phyloP scores from a whole-genome alignment of 1,140 invertebrate species.

The Helicorthomorpha holstii region DNA sequence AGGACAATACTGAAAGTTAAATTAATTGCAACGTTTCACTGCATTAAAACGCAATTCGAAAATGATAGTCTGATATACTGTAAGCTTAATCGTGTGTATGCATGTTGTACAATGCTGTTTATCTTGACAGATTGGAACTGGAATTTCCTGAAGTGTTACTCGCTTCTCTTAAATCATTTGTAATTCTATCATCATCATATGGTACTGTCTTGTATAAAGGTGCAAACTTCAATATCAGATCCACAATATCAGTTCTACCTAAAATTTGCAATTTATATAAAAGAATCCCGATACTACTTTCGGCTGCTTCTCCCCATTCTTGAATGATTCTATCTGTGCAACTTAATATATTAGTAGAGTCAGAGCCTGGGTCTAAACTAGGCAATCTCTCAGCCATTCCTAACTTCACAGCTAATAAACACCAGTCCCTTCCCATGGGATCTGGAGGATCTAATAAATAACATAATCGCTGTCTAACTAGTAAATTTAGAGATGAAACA shows the following conservation, averaged over 20 bases:
- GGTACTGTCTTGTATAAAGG: slow-evolving; percentile 27
- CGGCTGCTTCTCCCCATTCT: slow-evolving; percentile 28
- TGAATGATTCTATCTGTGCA: slow-evolving; percentile 31
- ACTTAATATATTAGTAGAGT: slow-evolving; percentile 19
- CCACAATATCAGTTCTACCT: slow-evolving; percentile 32
- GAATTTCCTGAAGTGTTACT: slow-evolving; percentile 7
- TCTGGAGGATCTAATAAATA: slow-evolving; percentile 56
- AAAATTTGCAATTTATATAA: slow-evolving; percentile 32
- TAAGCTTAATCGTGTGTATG: no score
- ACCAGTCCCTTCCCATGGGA: slow-evolving; percentile 63
- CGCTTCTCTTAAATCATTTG: slow-evolving; percentile 6
- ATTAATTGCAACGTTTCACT: no score
- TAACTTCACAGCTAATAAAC: slow-evolving; percentile 53
- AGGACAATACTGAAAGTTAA: no score
- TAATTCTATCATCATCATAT: slow-evolving; percentile 14
- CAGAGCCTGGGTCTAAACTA: slow-evolving; percentile 27
- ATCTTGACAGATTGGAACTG: slow-evolving; percentile 14
- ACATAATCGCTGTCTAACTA: slow-evolving; percentile 31
- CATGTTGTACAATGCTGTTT: no score
- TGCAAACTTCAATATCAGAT: slow-evolving; percentile 27
- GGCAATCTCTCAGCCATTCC: slow-evolving; percentile 40
- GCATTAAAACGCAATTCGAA: no score
- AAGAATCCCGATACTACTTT: slow-evolving; percentile 29
- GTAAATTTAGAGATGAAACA: slow-evolving; percentile 31
- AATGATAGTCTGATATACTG: no score